Evolutionary conservation across 2,888 invertebrate genomes (phyloP).

Genomic region (Chironomus tentans): DNA sequence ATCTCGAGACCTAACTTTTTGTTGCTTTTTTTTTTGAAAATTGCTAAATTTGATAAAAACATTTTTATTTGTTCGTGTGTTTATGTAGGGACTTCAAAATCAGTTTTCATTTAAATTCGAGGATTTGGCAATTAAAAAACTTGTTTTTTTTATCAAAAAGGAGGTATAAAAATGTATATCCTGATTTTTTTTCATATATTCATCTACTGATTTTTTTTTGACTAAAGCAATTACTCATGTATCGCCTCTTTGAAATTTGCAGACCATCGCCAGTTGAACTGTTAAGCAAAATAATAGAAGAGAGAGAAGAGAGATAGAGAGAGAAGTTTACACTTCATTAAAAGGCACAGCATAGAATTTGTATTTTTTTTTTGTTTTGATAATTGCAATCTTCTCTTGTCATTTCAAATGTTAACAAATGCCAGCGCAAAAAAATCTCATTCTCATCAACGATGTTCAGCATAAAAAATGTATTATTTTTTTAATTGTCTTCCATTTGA

Average conservation of each 20-base stretch:
- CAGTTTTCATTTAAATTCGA: no score
- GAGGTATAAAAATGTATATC: not conserved
- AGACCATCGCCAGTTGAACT: constrained; percentile 95
- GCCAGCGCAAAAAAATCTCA: no score
- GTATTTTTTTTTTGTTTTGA: no score
- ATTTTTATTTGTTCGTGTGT: not conserved
- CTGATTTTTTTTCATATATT: not conserved
- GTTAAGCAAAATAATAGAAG: constrained; percentile 32
- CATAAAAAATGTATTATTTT: no score
- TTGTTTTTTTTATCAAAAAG: not conserved
- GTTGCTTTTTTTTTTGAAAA: no score
- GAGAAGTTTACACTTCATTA: not conserved
- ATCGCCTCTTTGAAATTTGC: constrained; percentile 95
- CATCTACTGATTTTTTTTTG: not conserved
- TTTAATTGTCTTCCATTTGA: no score
- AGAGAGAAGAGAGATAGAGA: not conserved
- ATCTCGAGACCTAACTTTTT: not conserved
- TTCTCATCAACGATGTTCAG: no score
- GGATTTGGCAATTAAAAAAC: no score
- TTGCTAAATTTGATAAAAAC: not conserved
- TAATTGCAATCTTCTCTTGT: no score
- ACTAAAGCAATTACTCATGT: constrained; percentile 48
- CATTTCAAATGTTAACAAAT: no score
- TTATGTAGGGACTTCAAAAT: not conserved
- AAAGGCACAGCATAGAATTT: not conserved